Evolutionary conservation across 2,113 vertebrate species (phyloP).

Genomic region (Myrmecophaga tridactyla): DNA sequence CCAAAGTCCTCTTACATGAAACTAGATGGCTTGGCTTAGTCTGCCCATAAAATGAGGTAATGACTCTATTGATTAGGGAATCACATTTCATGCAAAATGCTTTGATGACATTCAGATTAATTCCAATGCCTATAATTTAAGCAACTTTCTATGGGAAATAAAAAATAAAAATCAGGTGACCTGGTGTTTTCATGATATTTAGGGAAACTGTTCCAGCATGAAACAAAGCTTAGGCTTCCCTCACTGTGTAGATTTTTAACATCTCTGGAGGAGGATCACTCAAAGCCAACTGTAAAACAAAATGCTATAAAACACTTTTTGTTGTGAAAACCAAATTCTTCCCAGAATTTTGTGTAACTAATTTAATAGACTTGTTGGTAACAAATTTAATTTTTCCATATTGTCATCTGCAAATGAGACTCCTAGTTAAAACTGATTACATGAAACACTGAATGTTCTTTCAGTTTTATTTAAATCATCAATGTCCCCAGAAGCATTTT

Average conservation of each 20-base stretch:
- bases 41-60: slow-evolving; percentile 32
- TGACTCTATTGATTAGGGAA: background rate
- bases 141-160: slow-evolving; percentile 37
- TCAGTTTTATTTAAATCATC: slow-evolving; percentile 53
- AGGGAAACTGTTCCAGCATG: background rate
- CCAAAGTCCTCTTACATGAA: background rate
- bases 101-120: slow-evolving; percentile 20
- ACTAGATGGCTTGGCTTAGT: background rate
- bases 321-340: slow-evolving; percentile 35
- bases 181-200: background rate
- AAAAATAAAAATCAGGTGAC: slow-evolving; percentile 1
- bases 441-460: slow-evolving; percentile 37
- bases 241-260: background rate
- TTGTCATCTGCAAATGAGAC: slow-evolving; percentile 39
- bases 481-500: background rate
- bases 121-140: background rate
- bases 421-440: slow-evolving; percentile 30
- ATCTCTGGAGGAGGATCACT: background rate
- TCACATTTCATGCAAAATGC: background rate
- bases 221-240: background rate
- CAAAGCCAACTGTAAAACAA: slow-evolving; percentile 41
- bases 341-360: background rate
- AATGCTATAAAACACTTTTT: background rate
- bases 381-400: slow-evolving; percentile 35
- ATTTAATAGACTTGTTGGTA: background rate